Base-by-base conservation (phyloP, 2,888 invertebrate genomes). In the Rhagophthalmus giganteus region DNA sequence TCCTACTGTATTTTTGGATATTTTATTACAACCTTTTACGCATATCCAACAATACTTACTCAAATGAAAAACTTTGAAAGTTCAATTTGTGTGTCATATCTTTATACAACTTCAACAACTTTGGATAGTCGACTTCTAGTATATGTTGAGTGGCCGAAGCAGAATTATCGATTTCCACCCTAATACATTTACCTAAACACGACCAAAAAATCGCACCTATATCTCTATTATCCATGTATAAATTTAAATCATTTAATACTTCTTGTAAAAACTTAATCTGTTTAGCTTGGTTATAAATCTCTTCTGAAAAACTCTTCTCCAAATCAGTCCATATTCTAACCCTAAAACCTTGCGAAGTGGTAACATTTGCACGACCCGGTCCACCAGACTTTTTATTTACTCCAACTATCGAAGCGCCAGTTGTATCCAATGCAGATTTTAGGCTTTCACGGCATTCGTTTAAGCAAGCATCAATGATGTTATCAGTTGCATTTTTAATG, bases 121-220 rank as follows among this genome's bases (percentile, higher is more conserved):
- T 90, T 2, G 93, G 93, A 72, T 86, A 94, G 70, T 94, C 93
- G 45, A 88, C 88, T 74, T 94, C 93, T 46, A 94, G 79, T 45
- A 90, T 87, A 73, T 92, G 91, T 65, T 86, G 88, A 30, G 92
- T 81, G 48, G 78, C 76, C 1, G 74, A 60, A 1, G 80, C 75
- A 39, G 80, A 76, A 61, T 78, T 80, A 32, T 79, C 78, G 14
- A 83, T 72, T 67, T 83, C 81, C 57, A 66, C 74, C 52, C 74
- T 71, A 13, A 82, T 64, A 8, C 77, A 57, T 32, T 74, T 70
- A 49, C 79, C 78, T 0, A 81, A 71, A 15, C 71, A 68, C 15
- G 62, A 63, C 85, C 85, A 77, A 76, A 81, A 79, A 65, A 79
- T 70, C 59, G 74, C 51, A 60, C 79, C 77, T 69, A 85, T 70